Percentiles rank a stretch among this genome's conserved stretches.
phyloP scores from a whole-genome alignment of 92 coral and sea anemone genomes.

The Pocillopora grandis region DNA sequence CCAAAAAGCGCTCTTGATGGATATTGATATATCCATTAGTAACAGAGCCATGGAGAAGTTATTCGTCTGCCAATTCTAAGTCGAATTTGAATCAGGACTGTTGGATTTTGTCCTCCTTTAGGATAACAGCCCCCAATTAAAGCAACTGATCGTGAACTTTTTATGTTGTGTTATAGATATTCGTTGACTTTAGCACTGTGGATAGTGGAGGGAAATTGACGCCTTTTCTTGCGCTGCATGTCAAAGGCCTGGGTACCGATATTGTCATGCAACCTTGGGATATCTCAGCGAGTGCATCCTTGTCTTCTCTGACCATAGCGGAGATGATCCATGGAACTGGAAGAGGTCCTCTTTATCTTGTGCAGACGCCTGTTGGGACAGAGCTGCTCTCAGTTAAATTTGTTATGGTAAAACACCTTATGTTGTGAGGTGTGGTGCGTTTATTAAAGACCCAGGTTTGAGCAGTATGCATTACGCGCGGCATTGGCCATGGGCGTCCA shows the following conservation, averaged over 20 bases:
- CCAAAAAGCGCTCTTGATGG: no score
- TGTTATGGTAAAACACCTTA: conserved; percentile 59
- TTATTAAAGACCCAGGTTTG: no score
- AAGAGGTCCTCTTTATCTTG: conserved; percentile 78
- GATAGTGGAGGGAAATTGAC: conserved; percentile 64
- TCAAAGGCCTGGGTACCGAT: conserved; percentile 74
- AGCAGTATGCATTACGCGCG: no score
- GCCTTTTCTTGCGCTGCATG: conserved; percentile 70
- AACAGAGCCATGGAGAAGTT: no score
- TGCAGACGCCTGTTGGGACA: conserved; percentile 84
- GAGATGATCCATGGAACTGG: conserved; percentile 88
- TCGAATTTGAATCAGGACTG: no score
- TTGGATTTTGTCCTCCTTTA: no score
- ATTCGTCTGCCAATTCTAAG: no score
- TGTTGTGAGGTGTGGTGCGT: background rate
- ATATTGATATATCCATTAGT: no score
- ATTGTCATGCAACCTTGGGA: conserved; percentile 86
- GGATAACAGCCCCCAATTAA: background rate
- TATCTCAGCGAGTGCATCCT: conserved; percentile 75
- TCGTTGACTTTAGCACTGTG: conserved; percentile 67
- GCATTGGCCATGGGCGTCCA: no score
- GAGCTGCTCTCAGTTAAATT: conserved; percentile 77
- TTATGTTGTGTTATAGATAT: conserved; percentile 43
- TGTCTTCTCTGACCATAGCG: conserved; percentile 78
- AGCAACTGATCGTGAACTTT: background rate